Evolutionary conservation across 2,888 invertebrate species (phyloP), one percentile per base, ranked within the genome.

Genomic region (Brachypterus glaber): DNA sequence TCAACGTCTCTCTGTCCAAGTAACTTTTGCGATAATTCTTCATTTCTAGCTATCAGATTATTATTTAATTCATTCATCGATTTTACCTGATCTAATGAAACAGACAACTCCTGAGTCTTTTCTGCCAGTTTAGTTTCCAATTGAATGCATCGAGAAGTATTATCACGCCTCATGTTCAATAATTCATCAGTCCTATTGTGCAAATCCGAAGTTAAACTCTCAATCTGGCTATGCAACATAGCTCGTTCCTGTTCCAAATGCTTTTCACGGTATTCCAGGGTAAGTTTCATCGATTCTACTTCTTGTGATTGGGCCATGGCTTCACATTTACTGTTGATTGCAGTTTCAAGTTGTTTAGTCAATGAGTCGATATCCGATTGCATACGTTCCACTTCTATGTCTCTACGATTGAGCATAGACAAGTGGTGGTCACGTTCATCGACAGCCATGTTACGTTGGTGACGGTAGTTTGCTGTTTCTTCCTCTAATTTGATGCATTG

Each of bases 321-420:
- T 64, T 89, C 85, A 67, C 86, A 88, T 68, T 90, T 91, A 2
- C 83, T 76, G 50, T 78, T 75, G 43, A 87, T 79, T 14, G 89
- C 82, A 33, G 73, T 62, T 50, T 81, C 76, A 21, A 92, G 62
- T 63, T 89, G 87, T 49, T 76, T 73, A n/a, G 81, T 76, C 35
- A 88, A 66, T 2, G 76, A 68, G 30, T 71, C 68, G 44, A 86
- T 66, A 60, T 83, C 88, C 3, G 75, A 69, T 50, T 77, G 78
- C 40, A 86, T 62, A 35, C 82, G 72, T 57, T 85, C 82, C 26
- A 86, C 63, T 69, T 89, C 86, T 1, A 73, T 67, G 58, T 80
- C 76, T 35, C 84, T 72, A 15, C 85, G 70, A 56, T 85, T 79
- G 14, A 85, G 65, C 59, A 82, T 79, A 49, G 77, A 73, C 12